Conservation (phyloP, 1,140 invertebrate genomes). For the Hetaerina americana region DNA sequence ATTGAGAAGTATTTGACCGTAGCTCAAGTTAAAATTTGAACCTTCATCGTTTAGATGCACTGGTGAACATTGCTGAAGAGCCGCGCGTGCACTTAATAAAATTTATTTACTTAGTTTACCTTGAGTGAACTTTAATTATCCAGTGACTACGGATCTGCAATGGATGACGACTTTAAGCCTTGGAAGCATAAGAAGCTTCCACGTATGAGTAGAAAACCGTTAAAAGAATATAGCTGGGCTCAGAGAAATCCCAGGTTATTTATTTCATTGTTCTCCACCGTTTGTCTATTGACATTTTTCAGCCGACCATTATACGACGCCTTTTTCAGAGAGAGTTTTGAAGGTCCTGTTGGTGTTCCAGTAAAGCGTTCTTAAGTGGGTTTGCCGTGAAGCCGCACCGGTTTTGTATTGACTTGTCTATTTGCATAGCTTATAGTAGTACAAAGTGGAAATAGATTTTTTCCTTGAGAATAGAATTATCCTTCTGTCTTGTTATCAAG, state of each 20-base stretch:
- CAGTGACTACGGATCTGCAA: no score
- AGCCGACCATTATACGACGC: conserved; percentile 55
- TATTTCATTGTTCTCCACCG: conserved; percentile 30
- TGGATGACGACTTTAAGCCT: conserved; percentile 18
- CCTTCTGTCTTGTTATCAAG: conserved; percentile 5
- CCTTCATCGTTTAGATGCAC: no score
- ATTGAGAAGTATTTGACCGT: no score
- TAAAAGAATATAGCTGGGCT: conserved; percentile 23
- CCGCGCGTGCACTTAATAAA: no score
- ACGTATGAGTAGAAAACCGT: conserved; percentile 17
- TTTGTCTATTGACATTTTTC: conserved; percentile 41
- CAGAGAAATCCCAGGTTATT: conserved; percentile 38
- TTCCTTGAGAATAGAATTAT: background rate
- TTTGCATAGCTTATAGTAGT: background rate
- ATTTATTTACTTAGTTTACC: no score
- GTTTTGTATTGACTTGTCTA: background rate
- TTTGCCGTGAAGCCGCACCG: no score
- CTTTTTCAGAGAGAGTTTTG: conserved; percentile 29
- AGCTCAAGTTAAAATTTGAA: no score
- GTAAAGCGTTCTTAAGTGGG: no score
- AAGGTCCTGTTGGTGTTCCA: no score
- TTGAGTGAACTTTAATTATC: no score
- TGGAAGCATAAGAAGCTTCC: conserved; percentile 13
- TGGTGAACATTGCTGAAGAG: no score
- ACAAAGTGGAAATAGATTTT: background rate